Evolutionary conservation across 1,140 invertebrate genomes (phyloP).

Genomic region (Drosophila littoralis): DNA sequence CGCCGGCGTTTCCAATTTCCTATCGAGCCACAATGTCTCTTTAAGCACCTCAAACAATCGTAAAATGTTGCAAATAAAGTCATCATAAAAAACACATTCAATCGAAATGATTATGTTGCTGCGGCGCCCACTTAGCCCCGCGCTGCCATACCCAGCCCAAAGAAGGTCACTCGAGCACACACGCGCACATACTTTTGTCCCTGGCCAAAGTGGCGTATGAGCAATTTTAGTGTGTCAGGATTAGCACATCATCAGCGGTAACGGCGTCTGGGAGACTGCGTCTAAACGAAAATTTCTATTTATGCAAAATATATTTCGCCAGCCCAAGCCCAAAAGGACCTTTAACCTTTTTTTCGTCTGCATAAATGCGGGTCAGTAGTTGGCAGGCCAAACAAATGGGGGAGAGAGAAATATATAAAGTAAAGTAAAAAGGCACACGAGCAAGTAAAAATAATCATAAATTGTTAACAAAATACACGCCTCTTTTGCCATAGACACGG

Average conservation of each 20-base stretch:
- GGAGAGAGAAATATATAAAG: not conserved
- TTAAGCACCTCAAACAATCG: conserved; percentile 18
- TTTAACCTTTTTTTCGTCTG: conserved; percentile 39
- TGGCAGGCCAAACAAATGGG: conserved; percentile 25
- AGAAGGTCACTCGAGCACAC: not conserved
- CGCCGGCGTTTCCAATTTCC: not conserved
- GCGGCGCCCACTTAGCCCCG: conserved; percentile 10
- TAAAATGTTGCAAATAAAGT: conserved; percentile 29
- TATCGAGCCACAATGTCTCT: conserved; percentile 1
- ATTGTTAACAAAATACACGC: conserved; percentile 68
- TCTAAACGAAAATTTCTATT: conserved; percentile 30
- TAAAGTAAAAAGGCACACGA: conserved; percentile 16
- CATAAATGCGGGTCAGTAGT: conserved; percentile 61
- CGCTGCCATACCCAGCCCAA: not conserved
- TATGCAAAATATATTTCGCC: conserved; percentile 41
- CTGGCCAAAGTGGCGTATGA: conserved; percentile 39
- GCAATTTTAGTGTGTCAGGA: conserved; percentile 41
- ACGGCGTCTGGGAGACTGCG: conserved; percentile 26
- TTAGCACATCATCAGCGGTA: conserved; percentile 66
- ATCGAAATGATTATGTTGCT: conserved; percentile 38
- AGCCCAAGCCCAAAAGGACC: conserved; percentile 2
- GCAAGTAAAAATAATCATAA: conserved; percentile 75
- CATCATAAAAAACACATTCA: conserved; percentile 41
- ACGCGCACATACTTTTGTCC: not conserved
- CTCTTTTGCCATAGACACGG: conserved; percentile 24